Base-by-base conservation (phyloP, 2,888 invertebrate genomes). In the Anthophora plumipes region DNA sequence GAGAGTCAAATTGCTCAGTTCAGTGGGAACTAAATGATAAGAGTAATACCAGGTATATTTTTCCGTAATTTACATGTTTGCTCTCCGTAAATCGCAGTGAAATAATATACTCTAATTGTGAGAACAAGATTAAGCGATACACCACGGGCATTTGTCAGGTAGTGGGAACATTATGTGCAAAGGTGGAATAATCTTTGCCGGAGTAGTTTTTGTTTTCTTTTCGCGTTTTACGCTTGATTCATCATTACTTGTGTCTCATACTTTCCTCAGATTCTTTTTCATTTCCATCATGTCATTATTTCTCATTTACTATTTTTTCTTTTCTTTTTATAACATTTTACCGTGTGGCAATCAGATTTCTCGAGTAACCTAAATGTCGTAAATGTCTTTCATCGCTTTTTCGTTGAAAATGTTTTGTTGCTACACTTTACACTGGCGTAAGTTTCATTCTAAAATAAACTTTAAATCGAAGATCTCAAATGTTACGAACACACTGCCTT, bases 81-180 rank as follows among this genome's bases (percentile, higher is more conserved):
- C 14, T 60, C 14, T 14, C 25, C 39, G 14, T 31, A 66, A 77
- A 64, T 60, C 17, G 39, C 52, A 11, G 39, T 20, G 67, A 54
- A 74, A 67, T 67, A 75, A 60, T 39, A 39, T 31, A 74, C 46
- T 20, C 11, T 66, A 60, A 77, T 77, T 67, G 48, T 74, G 77
- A 52, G 74, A 77, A 66, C 50, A 59, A 66, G 71, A 76, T 76
- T 25, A 60, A 55, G 39, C 43, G 74, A 60, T 61, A 61, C 31
- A 46, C 9, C 14, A 25, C 31, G 74, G 22, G 43, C 31, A 60
- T 61, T 52, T 46, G 70, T 48, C 61, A 55, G 25, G 20, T 52
- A 57, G 52, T 46, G 66, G 20, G 46, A 74, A 66, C 25, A 67
- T 12, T 43, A 25, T 25, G 17, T 46, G 46, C 46, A 74, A 54